These are phyloP conservation scores for Drosophila maculinotata DNA, from an alignment of 2,888 invertebrate species.

Conservation along the genomic window DNA sequence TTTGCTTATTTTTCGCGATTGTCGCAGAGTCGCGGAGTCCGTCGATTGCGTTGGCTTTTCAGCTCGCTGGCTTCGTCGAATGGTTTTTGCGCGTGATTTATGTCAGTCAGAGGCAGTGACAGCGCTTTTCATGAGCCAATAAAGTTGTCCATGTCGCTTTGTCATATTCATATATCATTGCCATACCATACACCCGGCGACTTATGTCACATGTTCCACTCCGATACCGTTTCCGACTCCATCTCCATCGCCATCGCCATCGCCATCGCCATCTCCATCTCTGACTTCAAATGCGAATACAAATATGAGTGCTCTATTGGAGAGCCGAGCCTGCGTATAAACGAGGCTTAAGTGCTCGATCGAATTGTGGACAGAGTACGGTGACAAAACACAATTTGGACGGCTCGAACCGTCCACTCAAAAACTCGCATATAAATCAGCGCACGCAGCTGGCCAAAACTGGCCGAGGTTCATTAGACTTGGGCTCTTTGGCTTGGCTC, in stretches of 20 bases:
- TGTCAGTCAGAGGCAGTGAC: slow-evolving; percentile 78
- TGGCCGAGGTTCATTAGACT: slow-evolving; percentile 70
- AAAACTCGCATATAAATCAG: slow-evolving; percentile 75
- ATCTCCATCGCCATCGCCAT: slow-evolving; percentile 7
- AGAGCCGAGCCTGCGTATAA: slow-evolving; percentile 64
- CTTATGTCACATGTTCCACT: slow-evolving; percentile 71
- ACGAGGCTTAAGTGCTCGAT: slow-evolving; percentile 69
- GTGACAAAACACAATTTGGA: slow-evolving; percentile 77
- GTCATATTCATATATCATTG: slow-evolving; percentile 80
- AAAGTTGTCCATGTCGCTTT: slow-evolving; percentile 79
- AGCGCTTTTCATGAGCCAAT: slow-evolving; percentile 81
- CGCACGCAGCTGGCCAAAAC: slow-evolving; percentile 62
- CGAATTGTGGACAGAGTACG: slow-evolving; percentile 64
- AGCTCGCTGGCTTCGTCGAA: slow-evolving; percentile 35
- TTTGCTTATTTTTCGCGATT: slow-evolving; percentile 32
- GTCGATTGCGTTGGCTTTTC: slow-evolving; percentile 42
- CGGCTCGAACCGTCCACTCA: slow-evolving; percentile 29
- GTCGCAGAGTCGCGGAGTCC: slow-evolving; percentile 21
- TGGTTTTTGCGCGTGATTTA: slow-evolving; percentile 69
- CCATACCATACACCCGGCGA: slow-evolving; percentile 72
- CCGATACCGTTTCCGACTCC: slow-evolving; percentile 14
- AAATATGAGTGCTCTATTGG: slow-evolving; percentile 55
- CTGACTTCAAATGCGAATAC: slow-evolving; percentile 39
- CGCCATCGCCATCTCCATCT: slow-evolving; percentile 10
- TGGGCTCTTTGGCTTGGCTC: slow-evolving; percentile 27